A percentile compares a stretch with the other conserved stretches of the same genome.
Evolutionary conservation across 2,888 invertebrate genomes (phyloP).

Genomic region (Aspidiotus destructor): DNA sequence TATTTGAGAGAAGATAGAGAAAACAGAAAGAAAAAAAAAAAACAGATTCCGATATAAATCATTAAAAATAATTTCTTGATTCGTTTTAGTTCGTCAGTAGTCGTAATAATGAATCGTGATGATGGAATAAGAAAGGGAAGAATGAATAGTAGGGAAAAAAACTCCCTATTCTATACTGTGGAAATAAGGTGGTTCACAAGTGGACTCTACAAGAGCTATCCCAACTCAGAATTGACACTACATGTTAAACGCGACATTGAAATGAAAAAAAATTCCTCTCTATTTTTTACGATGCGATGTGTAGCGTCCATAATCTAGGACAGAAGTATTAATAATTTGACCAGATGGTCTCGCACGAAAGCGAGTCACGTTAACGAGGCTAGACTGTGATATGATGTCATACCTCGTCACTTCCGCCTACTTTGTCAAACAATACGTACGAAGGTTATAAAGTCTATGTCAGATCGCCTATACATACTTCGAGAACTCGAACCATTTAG

Average conservation of each 20-base stretch:
- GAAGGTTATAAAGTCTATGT: background rate
- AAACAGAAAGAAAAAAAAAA: too few relatives aligned
- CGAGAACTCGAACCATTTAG: too few relatives aligned
- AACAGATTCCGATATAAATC: too few relatives aligned
- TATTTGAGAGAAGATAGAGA: too few relatives aligned
- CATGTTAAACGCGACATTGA: background rate
- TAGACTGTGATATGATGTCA: constrained; percentile 29
- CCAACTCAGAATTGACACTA: background rate
- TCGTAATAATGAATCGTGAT: too few relatives aligned
- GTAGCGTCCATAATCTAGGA: constrained; percentile 14
- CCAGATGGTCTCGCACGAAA: constrained; percentile 21
- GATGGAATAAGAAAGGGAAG: too few relatives aligned
- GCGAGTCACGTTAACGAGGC: constrained; percentile 14
- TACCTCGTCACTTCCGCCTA: constrained; percentile 32
- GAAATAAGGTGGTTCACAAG: background rate
- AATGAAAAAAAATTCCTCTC: background rate
- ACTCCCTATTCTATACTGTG: too few relatives aligned
- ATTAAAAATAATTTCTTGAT: too few relatives aligned
- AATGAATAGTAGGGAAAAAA: too few relatives aligned
- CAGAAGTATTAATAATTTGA: constrained; percentile 18
- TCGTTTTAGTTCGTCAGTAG: too few relatives aligned
- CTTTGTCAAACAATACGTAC: background rate
- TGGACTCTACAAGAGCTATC: background rate
- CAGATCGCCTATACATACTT: background rate
- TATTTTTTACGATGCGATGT: background rate